Base-by-base conservation (phyloP, 2,888 invertebrate genomes). In the Julus scanicus region DNA sequence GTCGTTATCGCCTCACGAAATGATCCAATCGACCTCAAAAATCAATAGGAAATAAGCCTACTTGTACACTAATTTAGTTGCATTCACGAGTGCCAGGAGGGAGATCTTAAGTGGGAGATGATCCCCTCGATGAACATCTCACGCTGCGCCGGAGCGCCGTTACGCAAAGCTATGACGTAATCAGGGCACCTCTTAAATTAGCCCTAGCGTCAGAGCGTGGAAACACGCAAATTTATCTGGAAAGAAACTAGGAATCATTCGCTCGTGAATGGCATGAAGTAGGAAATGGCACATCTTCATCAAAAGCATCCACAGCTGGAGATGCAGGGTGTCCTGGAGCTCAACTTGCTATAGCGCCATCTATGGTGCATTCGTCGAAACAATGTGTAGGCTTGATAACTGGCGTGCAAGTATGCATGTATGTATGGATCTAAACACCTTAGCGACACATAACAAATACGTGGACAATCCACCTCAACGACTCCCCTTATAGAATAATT, bases 1-100 rank as follows among this genome's bases (percentile, higher is more conserved):
- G 80, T 80, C 80, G 80, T 80, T 80, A 80, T 80, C 80, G 80
- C 80, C 80, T 80, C 80, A 80, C 80, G 80, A 80, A 80, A 80
- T 80, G 80, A 80, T 80, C 80, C 80, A 80, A 80, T 80, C 80
- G 80, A 80, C 80, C 80, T 80, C 80, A 80, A 80, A 80, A 80
- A 80, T 80, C 80, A 80, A 80, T 80, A 80, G 80, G 80, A 37
- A 80, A 80, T 80, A 80, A 80, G 80, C 80, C 80, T 80, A 80
- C 80, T 80, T 80, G 80, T 80, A 80, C 80, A 80, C 80, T 80
- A 80, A 80, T 80, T 80, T 80, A 80, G 80, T 80, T 37, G 80
- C 80, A 80, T 80, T 80, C 80, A 80, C 80, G 80, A 80, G 80
- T 80, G 80, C 80, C 80, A 80, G 80, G 80, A 13, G 80, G 37